Percentiles rank a stretch among this genome's conserved stretches.
Evolutionary conservation across 1,140 invertebrate genomes (phyloP).

Genomic region (Hyles vespertilio): DNA sequence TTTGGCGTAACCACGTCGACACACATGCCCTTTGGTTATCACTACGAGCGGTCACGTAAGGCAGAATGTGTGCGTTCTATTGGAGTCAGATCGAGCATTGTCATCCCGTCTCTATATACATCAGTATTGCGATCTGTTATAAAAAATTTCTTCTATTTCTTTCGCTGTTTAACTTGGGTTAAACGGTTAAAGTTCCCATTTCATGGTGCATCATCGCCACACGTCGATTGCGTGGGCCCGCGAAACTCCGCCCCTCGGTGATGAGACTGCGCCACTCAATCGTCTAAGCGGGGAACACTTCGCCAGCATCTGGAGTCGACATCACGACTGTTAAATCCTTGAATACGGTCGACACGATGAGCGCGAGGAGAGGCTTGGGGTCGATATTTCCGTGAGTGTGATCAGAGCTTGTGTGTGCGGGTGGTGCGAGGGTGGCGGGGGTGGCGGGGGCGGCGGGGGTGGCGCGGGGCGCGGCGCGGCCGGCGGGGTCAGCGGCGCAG

Average conservation of each 20-base stretch:
- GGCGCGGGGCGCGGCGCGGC: slow-evolving; percentile 10
- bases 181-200: no score
- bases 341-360: background rate
- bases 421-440: background rate
- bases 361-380: background rate
- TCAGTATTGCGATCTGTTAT: background rate
- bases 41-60: slow-evolving; percentile 22
- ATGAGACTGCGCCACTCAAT: no score
- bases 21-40: slow-evolving; percentile 9
- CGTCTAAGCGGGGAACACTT: no score
- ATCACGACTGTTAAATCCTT: no score
- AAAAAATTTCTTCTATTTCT: no score
- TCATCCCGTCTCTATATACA: background rate
- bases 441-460: background rate
- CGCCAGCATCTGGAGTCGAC: no score
- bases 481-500: slow-evolving; percentile 60
- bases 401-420: background rate
- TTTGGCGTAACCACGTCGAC: slow-evolving; percentile 8
- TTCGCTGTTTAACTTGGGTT: no score
- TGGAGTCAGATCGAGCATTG: background rate
- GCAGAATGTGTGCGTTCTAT: slow-evolving; percentile 42
- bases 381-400: background rate
- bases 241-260: no score
- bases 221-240: no score
- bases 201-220: background rate